Conservation (phyloP, 2,113 vertebrate species). For the Sinocyclocheilus grahami region DNA sequence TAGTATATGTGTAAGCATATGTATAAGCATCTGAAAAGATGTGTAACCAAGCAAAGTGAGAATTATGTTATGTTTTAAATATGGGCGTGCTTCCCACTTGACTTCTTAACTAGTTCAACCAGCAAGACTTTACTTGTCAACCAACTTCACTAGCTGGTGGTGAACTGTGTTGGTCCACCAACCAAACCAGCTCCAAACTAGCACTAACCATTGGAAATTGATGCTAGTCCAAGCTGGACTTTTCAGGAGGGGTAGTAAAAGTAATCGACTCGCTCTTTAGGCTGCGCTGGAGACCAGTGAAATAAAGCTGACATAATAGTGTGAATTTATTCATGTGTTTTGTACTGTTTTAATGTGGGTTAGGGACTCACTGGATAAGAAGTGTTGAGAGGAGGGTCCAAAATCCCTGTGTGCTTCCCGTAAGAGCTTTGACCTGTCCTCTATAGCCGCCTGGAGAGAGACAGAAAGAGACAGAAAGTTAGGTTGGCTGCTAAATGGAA, state of each 20-base stretch:
- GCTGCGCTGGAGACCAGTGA: not conserved
- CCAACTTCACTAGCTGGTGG: not conserved
- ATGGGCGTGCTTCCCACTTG: too few species aligned
- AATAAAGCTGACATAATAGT: not conserved
- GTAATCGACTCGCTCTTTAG: not conserved
- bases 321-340: constrained; percentile 21
- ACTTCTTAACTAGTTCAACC: not conserved
- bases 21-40: too few species aligned
- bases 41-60: too few species aligned
- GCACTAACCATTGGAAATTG: not conserved
- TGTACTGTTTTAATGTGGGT: too few species aligned
- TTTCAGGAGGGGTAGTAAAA: not conserved
- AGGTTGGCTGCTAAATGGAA: not conserved
- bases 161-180: not conserved
- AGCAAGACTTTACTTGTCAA: not conserved
- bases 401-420: constrained; percentile 94
- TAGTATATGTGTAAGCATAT: too few species aligned
- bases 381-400: constrained; percentile 93
- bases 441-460: constrained; percentile 83
- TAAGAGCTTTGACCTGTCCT: constrained; percentile 90
- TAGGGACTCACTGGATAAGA: constrained; percentile 89
- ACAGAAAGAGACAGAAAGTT: constrained; percentile 7
- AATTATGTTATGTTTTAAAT: too few species aligned
- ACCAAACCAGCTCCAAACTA: not conserved
- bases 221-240: not conserved